Evolutionary conservation across 1,140 invertebrate genomes (phyloP).

Genomic region (Diuraphis noxia): DNA sequence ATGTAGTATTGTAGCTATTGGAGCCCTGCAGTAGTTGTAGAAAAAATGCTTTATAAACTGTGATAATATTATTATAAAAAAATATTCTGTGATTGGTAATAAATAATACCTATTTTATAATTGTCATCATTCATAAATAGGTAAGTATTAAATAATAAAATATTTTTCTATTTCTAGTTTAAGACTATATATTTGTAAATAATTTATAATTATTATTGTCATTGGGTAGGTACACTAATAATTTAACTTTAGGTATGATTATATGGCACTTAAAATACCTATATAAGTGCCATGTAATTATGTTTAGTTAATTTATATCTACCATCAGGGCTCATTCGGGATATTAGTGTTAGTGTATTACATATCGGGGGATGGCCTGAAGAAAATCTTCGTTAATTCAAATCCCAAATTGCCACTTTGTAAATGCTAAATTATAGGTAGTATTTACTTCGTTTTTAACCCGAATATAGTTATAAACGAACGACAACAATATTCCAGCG

Average conservation of each 20-base stretch:
- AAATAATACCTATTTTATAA: too few species aligned
- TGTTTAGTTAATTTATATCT: background rate
- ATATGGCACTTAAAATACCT: too few species aligned
- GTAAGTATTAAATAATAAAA: background rate
- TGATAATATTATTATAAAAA: background rate
- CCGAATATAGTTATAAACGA: background rate
- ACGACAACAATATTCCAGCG: background rate
- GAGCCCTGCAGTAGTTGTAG: too few species aligned
- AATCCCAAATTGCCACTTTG: background rate
- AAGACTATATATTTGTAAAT: background rate
- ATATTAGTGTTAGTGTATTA: background rate
- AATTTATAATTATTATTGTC: background rate
- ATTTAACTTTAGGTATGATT: background rate
- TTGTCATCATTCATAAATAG: background rate
- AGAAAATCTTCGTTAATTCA: background rate
- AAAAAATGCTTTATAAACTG: too few species aligned
- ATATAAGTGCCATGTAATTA: too few species aligned
- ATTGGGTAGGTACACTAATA: background rate
- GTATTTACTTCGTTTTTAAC: background rate
- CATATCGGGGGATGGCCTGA: background rate
- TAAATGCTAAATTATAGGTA: background rate
- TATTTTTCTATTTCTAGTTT: background rate
- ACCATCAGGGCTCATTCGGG: background rate
- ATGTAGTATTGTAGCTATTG: too few species aligned
- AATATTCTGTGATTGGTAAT: background rate